These are phyloP conservation scores for Podabrus alpinus DNA, from an alignment of 2,888 invertebrate species.

Conservation along the genomic window DNA sequence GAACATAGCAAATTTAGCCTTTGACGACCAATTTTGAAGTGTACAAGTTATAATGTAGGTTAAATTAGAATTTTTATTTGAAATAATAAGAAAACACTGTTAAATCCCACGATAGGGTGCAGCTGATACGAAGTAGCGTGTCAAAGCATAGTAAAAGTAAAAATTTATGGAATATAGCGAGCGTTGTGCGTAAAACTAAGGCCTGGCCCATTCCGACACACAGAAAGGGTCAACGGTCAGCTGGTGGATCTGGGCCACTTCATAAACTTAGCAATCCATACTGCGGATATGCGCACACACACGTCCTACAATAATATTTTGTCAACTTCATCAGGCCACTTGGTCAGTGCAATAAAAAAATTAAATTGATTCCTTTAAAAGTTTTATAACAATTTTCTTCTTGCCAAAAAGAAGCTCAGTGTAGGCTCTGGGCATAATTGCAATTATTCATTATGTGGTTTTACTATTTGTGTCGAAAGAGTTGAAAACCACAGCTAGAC, in stretches of 20 bases:
- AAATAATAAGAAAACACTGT: conserved; percentile 14
- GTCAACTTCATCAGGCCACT: not conserved
- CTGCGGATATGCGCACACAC: conserved; percentile 17
- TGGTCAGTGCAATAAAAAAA: not conserved
- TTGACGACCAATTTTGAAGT: not conserved
- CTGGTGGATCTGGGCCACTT: conserved; percentile 20
- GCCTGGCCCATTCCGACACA: conserved; percentile 28
- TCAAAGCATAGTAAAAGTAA: conserved; percentile 26
- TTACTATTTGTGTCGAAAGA: not conserved
- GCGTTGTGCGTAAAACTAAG: conserved; percentile 23
- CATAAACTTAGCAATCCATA: conserved; percentile 14
- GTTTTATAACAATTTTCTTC: not conserved
- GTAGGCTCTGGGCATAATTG: no score
- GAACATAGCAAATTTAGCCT: not conserved
- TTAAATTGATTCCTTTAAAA: not conserved
- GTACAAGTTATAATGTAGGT: not conserved
- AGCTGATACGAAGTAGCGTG: conserved; percentile 29
- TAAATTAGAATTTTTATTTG: conserved; percentile 1
- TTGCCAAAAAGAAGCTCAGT: no score
- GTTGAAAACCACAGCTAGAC: not conserved
- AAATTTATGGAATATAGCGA: conserved; percentile 17
- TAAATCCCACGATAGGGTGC: conserved; percentile 27
- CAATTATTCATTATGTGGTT: not conserved
- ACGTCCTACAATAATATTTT: conserved; percentile 3
- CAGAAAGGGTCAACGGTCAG: conserved; percentile 31